phyloP scores from a whole-genome alignment of 2,113 vertebrate species.

The Salvator merianae region DNA sequence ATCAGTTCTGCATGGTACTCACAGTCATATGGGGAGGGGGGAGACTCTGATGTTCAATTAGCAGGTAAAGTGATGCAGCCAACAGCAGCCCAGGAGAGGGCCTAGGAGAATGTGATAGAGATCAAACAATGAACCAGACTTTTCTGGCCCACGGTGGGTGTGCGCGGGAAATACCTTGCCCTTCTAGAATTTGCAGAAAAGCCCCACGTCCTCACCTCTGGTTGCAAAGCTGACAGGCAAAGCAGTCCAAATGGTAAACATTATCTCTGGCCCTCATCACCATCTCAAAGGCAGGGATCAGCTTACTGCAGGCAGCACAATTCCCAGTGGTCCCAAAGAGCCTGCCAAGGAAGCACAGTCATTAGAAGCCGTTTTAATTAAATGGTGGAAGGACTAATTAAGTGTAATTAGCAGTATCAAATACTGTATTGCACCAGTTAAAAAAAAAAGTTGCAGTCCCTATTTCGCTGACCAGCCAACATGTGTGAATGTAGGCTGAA shows the following conservation, averaged over 20 bases:
- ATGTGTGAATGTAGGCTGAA: slow-evolving; percentile 75
- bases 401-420: slow-evolving; percentile 78
- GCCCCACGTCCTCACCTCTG: slow-evolving; percentile 89
- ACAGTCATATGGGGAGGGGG: slow-evolving; percentile 36
- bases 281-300: slow-evolving; percentile 99
- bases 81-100: background rate
- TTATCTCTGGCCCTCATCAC: slow-evolving; percentile 99
- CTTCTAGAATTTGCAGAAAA: slow-evolving; percentile 29
- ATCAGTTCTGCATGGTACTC: slow-evolving; percentile 31
- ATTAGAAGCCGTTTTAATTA: slow-evolving; percentile 76
- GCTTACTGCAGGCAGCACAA: slow-evolving; percentile 99
- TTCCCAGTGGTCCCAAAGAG: slow-evolving; percentile 99
- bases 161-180: slow-evolving; percentile 34
- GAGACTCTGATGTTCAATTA: background rate
- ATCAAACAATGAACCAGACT: slow-evolving; percentile 28
- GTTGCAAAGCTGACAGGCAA: slow-evolving; percentile 99
- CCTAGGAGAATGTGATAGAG: background rate
- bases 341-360: slow-evolving; percentile 83
- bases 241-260: slow-evolving; percentile 99
- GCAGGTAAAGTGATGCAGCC: background rate
- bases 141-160: background rate
- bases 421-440: slow-evolving; percentile 75
- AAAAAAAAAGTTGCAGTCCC: slow-evolving; percentile 69
- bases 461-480: slow-evolving; percentile 74
- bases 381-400: slow-evolving; percentile 75